Conservation (phyloP, 2,113 vertebrate genomes). For the Apus apus region DNA sequence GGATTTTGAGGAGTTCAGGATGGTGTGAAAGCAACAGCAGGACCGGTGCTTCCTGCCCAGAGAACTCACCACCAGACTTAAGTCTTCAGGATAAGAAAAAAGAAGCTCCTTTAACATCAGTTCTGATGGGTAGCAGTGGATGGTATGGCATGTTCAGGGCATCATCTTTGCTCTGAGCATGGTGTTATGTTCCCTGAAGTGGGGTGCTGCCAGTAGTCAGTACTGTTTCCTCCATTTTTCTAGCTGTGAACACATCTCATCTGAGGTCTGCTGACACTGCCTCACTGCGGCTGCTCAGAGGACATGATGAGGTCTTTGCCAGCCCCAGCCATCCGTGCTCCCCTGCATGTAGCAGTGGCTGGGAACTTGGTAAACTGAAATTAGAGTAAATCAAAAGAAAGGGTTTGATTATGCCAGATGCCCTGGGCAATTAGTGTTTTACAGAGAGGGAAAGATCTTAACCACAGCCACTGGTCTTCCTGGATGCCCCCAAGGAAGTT, state of each 20-base stretch:
- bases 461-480: neutral
- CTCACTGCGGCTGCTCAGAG: neutral
- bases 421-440: neutral
- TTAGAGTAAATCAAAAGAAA: neutral
- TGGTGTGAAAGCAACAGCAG: neutral
- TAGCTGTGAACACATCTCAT: neutral
- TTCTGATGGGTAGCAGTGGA: neutral
- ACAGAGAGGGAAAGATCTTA: neutral
- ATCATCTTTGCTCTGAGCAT: neutral
- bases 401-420: neutral
- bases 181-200: neutral
- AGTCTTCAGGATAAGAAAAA: neutral
- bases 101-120: neutral
- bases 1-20: neutral
- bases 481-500: neutral
- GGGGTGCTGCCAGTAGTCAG: rapidly evolving
- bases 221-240: neutral
- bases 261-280: neutral
- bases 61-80: neutral
- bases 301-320: neutral
- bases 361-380: neutral
- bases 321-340: neutral
- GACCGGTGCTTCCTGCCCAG: neutral
- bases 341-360: neutral
- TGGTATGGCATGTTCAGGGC: neutral